Percentiles rank a stretch among this genome's conserved stretches.
These are phyloP conservation scores for Eretmochelys imbricata DNA, from an alignment of 2,113 vertebrate species.

Conservation along the genomic window DNA sequence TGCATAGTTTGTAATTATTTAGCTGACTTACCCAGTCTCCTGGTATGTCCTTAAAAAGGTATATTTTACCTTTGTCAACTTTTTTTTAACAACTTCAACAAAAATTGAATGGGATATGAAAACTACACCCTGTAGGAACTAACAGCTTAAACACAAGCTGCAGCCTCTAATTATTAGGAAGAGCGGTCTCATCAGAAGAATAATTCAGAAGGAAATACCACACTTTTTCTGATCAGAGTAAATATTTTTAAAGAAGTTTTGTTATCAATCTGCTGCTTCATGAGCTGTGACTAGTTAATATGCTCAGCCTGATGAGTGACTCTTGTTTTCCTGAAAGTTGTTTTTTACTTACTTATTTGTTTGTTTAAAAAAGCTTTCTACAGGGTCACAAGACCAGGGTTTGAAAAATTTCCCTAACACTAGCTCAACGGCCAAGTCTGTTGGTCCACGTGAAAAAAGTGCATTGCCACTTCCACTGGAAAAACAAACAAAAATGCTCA, in stretches of 20 bases:
- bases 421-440: neutral
- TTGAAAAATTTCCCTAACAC: neutral
- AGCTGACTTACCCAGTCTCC: neutral
- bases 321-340: constrained; percentile 25
- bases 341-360: no score
- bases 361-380: neutral
- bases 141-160: neutral
- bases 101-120: neutral
- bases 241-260: constrained; percentile 10
- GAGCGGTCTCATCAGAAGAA: accelerated
- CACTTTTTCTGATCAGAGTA: neutral
- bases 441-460: constrained; percentile 17
- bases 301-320: neutral
- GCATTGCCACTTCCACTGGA: accelerated
- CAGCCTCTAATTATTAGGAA: neutral
- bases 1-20: neutral
- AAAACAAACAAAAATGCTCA: accelerated
- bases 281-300: neutral
- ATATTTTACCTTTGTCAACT: neutral
- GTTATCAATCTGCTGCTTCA: neutral
- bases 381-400: neutral
- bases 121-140: neutral
- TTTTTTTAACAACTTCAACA: neutral
- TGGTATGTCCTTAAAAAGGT: neutral
- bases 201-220: neutral